These are phyloP conservation scores for Sarcophaga bullata DNA, from an alignment of 1,140 invertebrate genomes.

Conservation along the genomic window DNA sequence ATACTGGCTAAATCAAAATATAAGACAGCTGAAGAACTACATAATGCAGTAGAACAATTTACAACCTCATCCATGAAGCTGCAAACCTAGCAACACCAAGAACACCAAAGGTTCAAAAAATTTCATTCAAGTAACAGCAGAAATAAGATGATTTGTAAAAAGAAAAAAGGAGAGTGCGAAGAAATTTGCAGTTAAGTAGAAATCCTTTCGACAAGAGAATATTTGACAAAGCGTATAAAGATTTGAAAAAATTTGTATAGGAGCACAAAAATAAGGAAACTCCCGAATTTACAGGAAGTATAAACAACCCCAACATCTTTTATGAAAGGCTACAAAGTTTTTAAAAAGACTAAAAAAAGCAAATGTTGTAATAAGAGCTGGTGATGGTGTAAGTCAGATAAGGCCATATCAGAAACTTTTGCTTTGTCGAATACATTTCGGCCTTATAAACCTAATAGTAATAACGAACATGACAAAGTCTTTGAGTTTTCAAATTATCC, in stretches of 20 bases:
- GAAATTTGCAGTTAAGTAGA: slow-evolving; percentile 21
- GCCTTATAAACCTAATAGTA: neutral
- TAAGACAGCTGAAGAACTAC: slow-evolving; percentile 20
- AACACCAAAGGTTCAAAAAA: neutral
- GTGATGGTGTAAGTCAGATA: neutral
- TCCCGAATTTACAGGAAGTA: neutral
- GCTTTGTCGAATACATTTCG: neutral
- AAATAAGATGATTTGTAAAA: neutral
- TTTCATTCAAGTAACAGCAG: too few relatives aligned
- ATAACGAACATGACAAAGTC: neutral
- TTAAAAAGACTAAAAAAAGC: neutral
- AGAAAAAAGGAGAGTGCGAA: slow-evolving; percentile 16
- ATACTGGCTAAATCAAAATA: slow-evolving; percentile 12
- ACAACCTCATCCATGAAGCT: slow-evolving; percentile 38
- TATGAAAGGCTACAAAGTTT: too few relatives aligned
- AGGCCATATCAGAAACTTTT: neutral
- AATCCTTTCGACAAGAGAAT: slow-evolving; percentile 24
- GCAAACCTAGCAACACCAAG: slow-evolving; percentile 22
- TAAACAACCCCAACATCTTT: neutral
- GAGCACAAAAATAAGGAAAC: neutral
- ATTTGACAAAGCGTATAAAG: neutral
- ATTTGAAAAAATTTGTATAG: neutral
- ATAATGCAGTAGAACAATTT: slow-evolving; percentile 32
- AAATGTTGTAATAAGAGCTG: neutral
- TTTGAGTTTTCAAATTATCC: neutral